Conservation (phyloP, 2,888 invertebrate species). For the Chouioia cunea region DNA sequence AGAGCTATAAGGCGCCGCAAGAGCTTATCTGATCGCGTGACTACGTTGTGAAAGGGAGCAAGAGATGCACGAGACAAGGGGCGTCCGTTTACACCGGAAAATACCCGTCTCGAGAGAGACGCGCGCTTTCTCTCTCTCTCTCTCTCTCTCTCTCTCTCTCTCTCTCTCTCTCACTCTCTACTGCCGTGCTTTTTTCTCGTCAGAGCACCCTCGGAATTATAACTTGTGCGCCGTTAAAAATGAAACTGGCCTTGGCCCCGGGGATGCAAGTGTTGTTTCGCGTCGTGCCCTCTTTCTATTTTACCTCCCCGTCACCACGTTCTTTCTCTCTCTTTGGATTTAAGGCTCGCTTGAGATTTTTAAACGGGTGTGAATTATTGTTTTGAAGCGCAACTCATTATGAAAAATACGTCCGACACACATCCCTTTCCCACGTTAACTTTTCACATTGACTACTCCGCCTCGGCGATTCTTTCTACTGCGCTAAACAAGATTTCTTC, state of each 20-base stretch:
- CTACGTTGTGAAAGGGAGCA: constrained; percentile 41
- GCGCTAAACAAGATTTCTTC: too few relatives aligned
- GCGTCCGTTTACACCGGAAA: constrained; percentile 51
- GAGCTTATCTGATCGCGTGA: constrained; percentile 64
- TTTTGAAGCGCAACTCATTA: too few relatives aligned
- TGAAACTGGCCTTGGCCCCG: constrained; percentile 7
- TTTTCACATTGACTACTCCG: too few relatives aligned
- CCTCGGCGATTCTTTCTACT: too few relatives aligned
- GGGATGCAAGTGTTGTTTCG: constrained; percentile 13
- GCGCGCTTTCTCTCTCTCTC: constrained; percentile 27
- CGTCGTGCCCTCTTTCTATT: too few relatives aligned
- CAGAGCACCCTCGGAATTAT: constrained; percentile 9
- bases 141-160: constrained; percentile 12
- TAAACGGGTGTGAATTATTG: background rate
- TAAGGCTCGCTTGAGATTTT: constrained; percentile 9
- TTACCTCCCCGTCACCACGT: background rate
- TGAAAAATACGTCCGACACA: too few relatives aligned
- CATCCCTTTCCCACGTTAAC: too few relatives aligned
- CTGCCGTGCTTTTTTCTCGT: constrained; percentile 3
- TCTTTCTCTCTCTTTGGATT: constrained; percentile 14
- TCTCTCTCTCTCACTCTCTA: background rate
- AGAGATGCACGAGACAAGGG: constrained; percentile 48
- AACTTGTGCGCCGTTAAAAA: constrained; percentile 27
- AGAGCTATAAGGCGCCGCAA: constrained; percentile 3
- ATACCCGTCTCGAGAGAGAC: constrained; percentile 39